A percentile compares a stretch with the other conserved stretches of the same genome.
These are phyloP conservation scores for Harpegnathos saltator DNA, from an alignment of 1,140 invertebrate species.

Conservation along the genomic window DNA sequence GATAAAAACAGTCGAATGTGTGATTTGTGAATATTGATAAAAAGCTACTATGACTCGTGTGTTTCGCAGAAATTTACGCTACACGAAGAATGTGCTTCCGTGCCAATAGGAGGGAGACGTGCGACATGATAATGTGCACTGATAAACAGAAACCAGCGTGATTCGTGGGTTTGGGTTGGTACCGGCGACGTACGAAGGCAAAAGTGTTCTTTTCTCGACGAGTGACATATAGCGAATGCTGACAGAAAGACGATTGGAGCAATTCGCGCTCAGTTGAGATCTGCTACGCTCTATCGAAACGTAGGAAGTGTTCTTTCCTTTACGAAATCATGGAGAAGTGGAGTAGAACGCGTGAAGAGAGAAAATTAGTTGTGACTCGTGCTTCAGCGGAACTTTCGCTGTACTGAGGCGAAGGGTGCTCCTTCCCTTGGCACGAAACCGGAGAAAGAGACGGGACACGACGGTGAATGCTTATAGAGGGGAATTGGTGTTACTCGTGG, in stretches of 20 bases:
- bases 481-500: conserved; percentile 30
- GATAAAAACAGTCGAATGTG: not conserved
- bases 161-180: not conserved
- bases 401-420: conserved; percentile 4
- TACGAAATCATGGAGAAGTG: no score
- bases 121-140: not conserved
- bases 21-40: conserved; percentile 20
- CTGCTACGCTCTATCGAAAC: not conserved
- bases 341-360: not conserved
- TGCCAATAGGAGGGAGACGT: not conserved
- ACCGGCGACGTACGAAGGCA: not conserved
- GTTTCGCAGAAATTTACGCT: not conserved
- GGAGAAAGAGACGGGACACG: conserved; percentile 10
- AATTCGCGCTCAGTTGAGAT: not conserved
- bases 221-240: not conserved
- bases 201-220: not conserved
- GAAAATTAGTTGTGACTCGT: conserved; percentile 11
- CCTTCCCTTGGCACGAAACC: not conserved
- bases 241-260: not conserved
- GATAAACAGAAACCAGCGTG: not conserved
- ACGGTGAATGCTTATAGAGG: conserved; percentile 3
- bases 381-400: not conserved
- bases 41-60: not conserved
- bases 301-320: not conserved
- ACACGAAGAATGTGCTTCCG: no score